Conservation (phyloP, 1,140 invertebrate genomes). For the Diprion similis region DNA sequence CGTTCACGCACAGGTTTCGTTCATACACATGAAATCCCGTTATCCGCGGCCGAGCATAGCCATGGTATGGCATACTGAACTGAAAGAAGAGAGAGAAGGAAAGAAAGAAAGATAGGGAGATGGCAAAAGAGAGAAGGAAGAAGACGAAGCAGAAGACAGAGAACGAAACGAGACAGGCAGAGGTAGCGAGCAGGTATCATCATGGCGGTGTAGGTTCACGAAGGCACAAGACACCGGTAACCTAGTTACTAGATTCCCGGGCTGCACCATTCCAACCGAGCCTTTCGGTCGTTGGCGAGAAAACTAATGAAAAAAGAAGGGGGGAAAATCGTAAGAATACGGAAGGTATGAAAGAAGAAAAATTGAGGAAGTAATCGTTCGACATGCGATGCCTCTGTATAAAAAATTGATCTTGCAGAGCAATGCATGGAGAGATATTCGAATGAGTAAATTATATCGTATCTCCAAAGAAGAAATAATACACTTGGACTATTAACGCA, state of each 20-base stretch:
- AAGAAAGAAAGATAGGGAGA: slow-evolving; percentile 10
- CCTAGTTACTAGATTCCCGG: slow-evolving; percentile 41
- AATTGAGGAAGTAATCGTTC: no score
- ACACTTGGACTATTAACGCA: no score
- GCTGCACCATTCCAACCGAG: slow-evolving; percentile 5
- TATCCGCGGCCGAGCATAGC: slow-evolving; percentile 33
- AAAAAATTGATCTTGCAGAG: no score
- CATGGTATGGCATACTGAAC: slow-evolving; percentile 35
- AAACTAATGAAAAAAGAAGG: background rate
- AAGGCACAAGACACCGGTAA: slow-evolving; percentile 41
- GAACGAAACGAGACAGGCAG: slow-evolving; percentile 23
- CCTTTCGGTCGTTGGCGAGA: background rate
- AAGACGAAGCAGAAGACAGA: slow-evolving; percentile 18
- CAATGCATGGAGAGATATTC: no score
- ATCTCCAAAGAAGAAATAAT: no score
- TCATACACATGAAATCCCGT: slow-evolving; percentile 34
- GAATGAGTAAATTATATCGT: no score
- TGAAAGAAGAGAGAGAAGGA: slow-evolving; percentile 14
- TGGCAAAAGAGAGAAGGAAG: slow-evolving; percentile 9
- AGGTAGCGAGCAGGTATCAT: background rate
- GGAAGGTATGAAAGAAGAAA: no score
- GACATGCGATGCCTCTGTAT: no score
- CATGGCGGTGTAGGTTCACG: slow-evolving; percentile 28
- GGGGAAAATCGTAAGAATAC: no score
- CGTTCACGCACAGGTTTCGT: slow-evolving; percentile 2